Evolutionary conservation across 2,888 invertebrate genomes (phyloP).

Genomic region (Synanthedon tipuliformis): DNA sequence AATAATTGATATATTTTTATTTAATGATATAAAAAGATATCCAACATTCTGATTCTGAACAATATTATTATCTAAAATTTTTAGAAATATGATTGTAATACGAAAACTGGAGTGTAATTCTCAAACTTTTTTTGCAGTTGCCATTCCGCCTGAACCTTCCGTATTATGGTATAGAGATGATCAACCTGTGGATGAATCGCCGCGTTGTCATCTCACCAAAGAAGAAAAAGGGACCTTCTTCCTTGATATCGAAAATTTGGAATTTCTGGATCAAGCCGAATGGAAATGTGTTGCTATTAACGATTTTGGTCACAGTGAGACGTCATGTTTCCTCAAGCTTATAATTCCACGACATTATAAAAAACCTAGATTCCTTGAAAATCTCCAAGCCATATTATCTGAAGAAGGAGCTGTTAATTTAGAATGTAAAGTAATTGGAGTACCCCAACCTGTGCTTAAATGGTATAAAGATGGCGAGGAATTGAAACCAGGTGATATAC

Average conservation of each 20-base stretch:
- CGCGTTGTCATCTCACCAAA: conserved; percentile 74
- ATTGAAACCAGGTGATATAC: conserved; percentile 90
- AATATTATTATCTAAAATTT: too few relatives aligned
- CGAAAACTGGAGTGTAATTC: too few relatives aligned
- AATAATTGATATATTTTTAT: not conserved
- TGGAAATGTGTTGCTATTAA: conserved; percentile 93
- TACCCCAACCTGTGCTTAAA: conserved; percentile 88
- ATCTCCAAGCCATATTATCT: conserved; percentile 84
- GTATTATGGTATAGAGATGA: conserved; percentile 92
- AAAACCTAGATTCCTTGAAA: conserved; percentile 88
- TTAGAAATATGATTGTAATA: too few relatives aligned
- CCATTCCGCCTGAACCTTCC: conserved; percentile 82
- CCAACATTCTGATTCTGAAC: too few relatives aligned
- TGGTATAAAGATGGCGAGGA: conserved; percentile 95
- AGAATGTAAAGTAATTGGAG: conserved; percentile 93
- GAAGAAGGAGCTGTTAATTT: conserved; percentile 91
- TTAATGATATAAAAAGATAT: not conserved
- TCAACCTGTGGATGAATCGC: conserved; percentile 75
- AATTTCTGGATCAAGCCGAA: conserved; percentile 88
- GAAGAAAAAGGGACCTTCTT: conserved; percentile 80
- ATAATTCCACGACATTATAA: conserved; percentile 90
- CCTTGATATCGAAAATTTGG: conserved; percentile 78
- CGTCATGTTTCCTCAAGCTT: conserved; percentile 86
- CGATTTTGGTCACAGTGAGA: conserved; percentile 89
- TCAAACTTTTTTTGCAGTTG: conserved; percentile 63